Percentiles rank a stretch among this genome's conserved stretches.
Evolutionary conservation across 2,113 vertebrate species (phyloP).

Genomic region (Felis catus): DNA sequence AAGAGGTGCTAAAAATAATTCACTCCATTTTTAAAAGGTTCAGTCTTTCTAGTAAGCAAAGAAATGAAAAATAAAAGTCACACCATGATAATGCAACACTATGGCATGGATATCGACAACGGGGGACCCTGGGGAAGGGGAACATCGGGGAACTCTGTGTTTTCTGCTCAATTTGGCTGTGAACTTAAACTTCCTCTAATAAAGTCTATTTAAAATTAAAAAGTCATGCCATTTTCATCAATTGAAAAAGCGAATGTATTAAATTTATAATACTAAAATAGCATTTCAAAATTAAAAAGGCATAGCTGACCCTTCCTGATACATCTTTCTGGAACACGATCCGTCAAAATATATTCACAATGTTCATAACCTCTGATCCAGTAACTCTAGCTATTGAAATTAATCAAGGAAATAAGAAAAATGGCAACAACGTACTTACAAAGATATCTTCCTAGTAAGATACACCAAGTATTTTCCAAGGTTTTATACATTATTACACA

Average conservation of each 20-base stretch:
- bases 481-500: not conserved
- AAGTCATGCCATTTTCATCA: not conserved
- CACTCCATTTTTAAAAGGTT: not conserved
- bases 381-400: conserved; percentile 1
- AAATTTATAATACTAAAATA: not conserved
- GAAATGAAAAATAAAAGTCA: not conserved
- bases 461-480: not conserved
- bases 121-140: not conserved
- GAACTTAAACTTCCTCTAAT: not conserved
- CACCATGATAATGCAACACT: not conserved
- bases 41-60: conserved; percentile 9
- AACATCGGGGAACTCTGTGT: too few species aligned
- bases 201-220: not conserved
- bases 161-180: not conserved
- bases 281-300: not conserved
- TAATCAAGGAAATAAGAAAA: not conserved
- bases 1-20: not conserved
- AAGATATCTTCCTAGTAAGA: not conserved
- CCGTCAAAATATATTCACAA: not conserved
- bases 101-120: fast-evolving
- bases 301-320: not conserved
- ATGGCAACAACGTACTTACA: not conserved
- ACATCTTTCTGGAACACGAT: not conserved
- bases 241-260: conserved; percentile 5
- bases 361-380: not conserved